Evolutionary conservation across 2,113 vertebrate species (phyloP).

Genomic region (Bolborhynchus lineola): DNA sequence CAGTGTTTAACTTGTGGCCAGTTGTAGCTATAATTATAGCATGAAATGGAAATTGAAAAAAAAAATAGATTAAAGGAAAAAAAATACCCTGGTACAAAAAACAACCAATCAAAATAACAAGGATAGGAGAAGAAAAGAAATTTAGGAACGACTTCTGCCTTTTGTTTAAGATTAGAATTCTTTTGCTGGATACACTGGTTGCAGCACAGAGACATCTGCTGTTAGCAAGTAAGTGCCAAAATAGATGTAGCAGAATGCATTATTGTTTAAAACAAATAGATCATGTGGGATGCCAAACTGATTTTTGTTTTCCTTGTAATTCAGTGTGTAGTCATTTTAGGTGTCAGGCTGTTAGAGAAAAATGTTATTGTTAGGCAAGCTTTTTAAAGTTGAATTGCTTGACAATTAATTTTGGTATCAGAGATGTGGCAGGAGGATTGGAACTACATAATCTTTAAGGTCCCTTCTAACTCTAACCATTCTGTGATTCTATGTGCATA

Average conservation of each 20-base stretch:
- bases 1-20: neutral
- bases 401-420: conserved; percentile 54
- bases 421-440: neutral
- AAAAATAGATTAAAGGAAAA: neutral
- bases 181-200: neutral
- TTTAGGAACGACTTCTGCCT: conserved; percentile 29
- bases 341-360: conserved; percentile 45
- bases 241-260: conserved; percentile 16
- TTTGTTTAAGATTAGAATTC: conserved; percentile 46
- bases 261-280: conserved; percentile 69
- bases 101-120: neutral
- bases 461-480: neutral
- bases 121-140: neutral
- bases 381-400: conserved; percentile 46
- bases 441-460: neutral
- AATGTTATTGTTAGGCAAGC: conserved; percentile 47
- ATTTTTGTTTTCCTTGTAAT: conserved; percentile 62
- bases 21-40: neutral
- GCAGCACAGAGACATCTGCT: conserved; percentile 60
- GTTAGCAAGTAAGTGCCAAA: conserved; percentile 31
- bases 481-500: neutral
- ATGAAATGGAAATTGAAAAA: neutral
- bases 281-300: conserved; percentile 46
- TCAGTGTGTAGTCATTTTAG: conserved; percentile 44
- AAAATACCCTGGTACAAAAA: neutral